Base-by-base conservation (phyloP, 1,140 invertebrate genomes). In the Pseudobourletiella spinata region DNA sequence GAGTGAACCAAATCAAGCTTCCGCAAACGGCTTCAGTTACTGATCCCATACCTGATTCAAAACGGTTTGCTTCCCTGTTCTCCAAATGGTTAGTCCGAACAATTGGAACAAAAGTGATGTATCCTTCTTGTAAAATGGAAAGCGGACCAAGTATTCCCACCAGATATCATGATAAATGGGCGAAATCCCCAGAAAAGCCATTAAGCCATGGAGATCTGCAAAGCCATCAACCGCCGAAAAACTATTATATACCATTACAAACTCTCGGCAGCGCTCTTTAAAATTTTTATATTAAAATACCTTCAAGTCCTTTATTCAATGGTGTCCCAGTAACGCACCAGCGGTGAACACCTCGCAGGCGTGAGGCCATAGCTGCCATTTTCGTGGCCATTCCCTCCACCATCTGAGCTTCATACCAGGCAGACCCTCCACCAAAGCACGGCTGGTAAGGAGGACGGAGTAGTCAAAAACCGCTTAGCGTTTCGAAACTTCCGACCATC, bases 321-420 rank as follows among this genome's bases (percentile, higher is more conserved):
- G 86, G 86, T 1, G 86, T 90, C 24, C 87, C 87, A 26, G 86
- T 87, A 1, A 89, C 80, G 61, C 86, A 87, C 88, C 88, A 91
- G 56, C 83, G 78, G 74, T 86, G 81, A 6, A 81, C 69, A 3
- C 82, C 80, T 20, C 71, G 71, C 24, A 88, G 70, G 66, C 78
- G 72, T 18, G 76, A 71, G 1, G 84, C 85, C 84, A 90, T 86
- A 66, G 79, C 75, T 1, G 84, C 80, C 35, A 78, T 79, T 72
- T 76, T 79, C 29, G 78, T 78, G 2, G 79, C 76, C 1, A 79
- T 76, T 63, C 78, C 77, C 73, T 89, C 87, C 1, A 89, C 86
- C 80, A 88, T 87, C 76, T 91, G 88, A 39, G 86, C 87, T 77
- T 91, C 88, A 76, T 91, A n/a, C 88, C 15, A 90, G 74, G 72